A percentile compares a stretch with the other conserved stretches of the same genome.
Conservation (phyloP, 2,113 vertebrate species). For the Vidua macroura region DNA sequence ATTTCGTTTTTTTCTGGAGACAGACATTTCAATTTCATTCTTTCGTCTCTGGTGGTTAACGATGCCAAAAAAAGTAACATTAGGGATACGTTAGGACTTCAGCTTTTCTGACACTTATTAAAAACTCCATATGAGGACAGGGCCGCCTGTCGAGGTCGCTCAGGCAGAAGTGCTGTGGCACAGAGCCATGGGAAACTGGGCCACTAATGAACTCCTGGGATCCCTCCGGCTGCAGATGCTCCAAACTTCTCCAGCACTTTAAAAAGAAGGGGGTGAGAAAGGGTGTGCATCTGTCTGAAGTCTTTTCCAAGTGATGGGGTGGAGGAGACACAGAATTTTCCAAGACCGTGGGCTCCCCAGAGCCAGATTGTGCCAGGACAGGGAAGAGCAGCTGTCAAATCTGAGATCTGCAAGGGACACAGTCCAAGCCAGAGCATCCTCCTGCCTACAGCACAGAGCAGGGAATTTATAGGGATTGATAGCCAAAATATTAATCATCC, state of each 20-base stretch:
- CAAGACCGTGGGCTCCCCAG: rapidly evolving
- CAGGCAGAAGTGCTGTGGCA: constrained; percentile 48
- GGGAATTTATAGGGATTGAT: not conserved
- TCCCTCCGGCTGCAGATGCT: not conserved
- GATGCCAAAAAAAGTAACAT: not conserved
- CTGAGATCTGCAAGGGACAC: not conserved
- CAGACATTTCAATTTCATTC: not conserved
- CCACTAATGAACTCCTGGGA: constrained; percentile 1
- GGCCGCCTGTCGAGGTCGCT: constrained; percentile 19
- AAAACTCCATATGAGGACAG: not conserved
- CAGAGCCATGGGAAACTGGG: not conserved
- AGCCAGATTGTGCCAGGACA: not conserved
- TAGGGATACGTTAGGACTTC: not conserved
- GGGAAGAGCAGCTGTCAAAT: not conserved
- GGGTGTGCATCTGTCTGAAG: not conserved
- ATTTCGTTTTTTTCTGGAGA: not conserved
- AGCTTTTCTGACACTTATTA: not conserved
- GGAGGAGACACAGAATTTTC: not conserved
- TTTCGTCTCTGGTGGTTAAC: not conserved
- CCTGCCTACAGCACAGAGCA: not conserved
- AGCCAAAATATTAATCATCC: not conserved
- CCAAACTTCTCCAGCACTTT: not conserved
- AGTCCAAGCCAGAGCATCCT: not conserved
- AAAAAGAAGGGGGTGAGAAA: not conserved
- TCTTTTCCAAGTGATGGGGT: not conserved